Conservation (phyloP, 1,140 invertebrate genomes). For the Pseudomyrmex flavicornis region DNA sequence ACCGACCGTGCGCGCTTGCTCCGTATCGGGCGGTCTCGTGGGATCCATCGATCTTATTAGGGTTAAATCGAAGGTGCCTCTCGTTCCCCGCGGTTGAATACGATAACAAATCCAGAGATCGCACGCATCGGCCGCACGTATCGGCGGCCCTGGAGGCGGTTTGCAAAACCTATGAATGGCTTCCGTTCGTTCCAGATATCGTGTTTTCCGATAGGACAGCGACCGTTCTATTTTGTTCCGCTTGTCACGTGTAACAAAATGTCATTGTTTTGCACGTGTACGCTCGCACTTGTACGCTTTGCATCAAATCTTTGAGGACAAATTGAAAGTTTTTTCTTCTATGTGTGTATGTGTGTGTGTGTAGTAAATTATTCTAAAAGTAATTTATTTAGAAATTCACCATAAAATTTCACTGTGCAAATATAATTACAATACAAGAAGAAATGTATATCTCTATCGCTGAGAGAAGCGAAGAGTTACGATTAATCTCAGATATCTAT, state of each 20-base stretch:
- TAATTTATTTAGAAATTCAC: too few relatives aligned
- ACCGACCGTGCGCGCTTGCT: constrained; percentile 41
- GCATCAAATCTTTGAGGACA: neutral
- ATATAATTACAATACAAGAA: constrained; percentile 9
- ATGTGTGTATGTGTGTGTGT: too few relatives aligned
- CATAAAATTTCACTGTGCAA: neutral
- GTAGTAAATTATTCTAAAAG: too few relatives aligned
- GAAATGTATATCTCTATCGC: constrained; percentile 18
- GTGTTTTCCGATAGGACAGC: constrained; percentile 63
- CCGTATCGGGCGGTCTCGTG: constrained; percentile 70
- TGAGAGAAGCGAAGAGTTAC: neutral
- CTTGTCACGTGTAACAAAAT: constrained; percentile 40
- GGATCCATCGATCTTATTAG: constrained; percentile 82
- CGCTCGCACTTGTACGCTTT: neutral
- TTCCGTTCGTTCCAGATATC: constrained; percentile 73
- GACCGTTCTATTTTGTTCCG: neutral
- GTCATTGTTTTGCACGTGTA: neutral
- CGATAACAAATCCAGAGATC: constrained; percentile 75
- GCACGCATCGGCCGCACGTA: constrained; percentile 11
- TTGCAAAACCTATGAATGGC: constrained; percentile 69
- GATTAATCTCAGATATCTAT: constrained; percentile 30
- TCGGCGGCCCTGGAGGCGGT: constrained; percentile 48
- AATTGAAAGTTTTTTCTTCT: too few relatives aligned
- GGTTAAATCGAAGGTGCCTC: constrained; percentile 79
- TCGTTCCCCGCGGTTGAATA: constrained; percentile 75